Evolutionary conservation across 2,888 invertebrate genomes (phyloP), one percentile per base, ranked within the genome.

Genomic region (Drosophila leonis): DNA sequence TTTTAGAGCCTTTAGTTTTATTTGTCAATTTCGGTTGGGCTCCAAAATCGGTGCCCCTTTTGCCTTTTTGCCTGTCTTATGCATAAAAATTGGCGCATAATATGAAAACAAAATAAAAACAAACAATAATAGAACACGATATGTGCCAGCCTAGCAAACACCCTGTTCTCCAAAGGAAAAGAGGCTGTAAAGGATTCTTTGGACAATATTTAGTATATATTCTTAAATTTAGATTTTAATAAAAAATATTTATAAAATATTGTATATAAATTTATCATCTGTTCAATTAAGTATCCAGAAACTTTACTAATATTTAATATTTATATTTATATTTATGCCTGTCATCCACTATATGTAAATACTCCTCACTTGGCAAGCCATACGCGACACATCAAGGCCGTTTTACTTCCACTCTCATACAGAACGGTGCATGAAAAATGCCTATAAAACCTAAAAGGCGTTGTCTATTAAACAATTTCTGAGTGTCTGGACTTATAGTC

Each of bases 1-100:
- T 87, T 87, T 90, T 86, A 90, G 83, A 87, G 90, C 82, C 89
- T 87, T 83, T 83, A 86, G 80, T 86, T 86, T 90, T 81, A 90
- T 86, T 90, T 90, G 88, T 86, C 90, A 86, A 81, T 88, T 71
- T 77, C 55, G 69, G 68, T 69, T 48, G 51, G 56, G 65, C 48
- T 46, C 39, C 51, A 44, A 78, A 70, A 74, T 74, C 72, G 44
- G 33, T 61, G 71, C 64, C 65, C 68, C 56, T 66, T 76, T 70
- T 39, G 54, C 39, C 51, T 52, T 35, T 35, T 56, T 57, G 72
- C 72, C 73, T 80, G 71, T 78, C 72, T 74, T 78, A 73, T 75
- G 83, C 83, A 78, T 85, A 79, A 88, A 83, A 84, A 88, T 84
- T 84, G 84, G 88, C 88, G 76, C 72, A 74, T 82, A 81, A 78